These are phyloP conservation scores for Simalia tracyae DNA, from an alignment of 2,797 vertebrate genomes.

Conservation along the genomic window DNA sequence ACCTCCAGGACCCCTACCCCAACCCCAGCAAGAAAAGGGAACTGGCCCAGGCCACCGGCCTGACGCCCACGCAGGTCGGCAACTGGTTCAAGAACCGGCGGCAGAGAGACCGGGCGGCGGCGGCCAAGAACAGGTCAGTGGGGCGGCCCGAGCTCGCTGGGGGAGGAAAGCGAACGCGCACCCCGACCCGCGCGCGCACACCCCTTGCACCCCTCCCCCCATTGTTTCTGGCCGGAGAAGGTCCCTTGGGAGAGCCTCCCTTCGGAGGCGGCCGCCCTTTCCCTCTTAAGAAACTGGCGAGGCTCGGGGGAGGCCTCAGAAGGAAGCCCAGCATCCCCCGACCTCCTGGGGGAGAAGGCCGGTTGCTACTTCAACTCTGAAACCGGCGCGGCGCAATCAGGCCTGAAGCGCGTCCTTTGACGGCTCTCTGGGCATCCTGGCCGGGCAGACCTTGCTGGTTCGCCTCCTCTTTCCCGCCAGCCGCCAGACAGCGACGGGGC, in stretches of 20 bases:
- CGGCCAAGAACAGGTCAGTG: constrained; percentile 97
- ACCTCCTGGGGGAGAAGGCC: neutral
- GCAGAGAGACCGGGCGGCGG: constrained; percentile 97
- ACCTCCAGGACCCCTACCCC: constrained; percentile 99
- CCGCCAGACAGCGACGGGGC: neutral
- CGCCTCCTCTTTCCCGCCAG: neutral
- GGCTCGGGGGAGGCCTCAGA: neutral
- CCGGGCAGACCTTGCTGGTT: neutral
- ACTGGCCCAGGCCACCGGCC: constrained; percentile 99
- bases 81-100: constrained; percentile 99
- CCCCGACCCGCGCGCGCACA: neutral
- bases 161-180: neutral
- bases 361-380: neutral
- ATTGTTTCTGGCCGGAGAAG: too few species aligned
- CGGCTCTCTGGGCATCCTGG: neutral
- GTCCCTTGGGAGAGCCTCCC: neutral
- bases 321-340: neutral
- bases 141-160: neutral
- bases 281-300: too few species aligned
- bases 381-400: neutral
- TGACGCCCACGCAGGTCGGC: constrained; percentile 98
- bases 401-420: too few species aligned
- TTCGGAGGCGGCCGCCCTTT: neutral
- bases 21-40: constrained; percentile 99
- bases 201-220: too few species aligned